phyloP scores from a whole-genome alignment of 2,113 vertebrate species.

The Aspiorhynchus laticeps region DNA sequence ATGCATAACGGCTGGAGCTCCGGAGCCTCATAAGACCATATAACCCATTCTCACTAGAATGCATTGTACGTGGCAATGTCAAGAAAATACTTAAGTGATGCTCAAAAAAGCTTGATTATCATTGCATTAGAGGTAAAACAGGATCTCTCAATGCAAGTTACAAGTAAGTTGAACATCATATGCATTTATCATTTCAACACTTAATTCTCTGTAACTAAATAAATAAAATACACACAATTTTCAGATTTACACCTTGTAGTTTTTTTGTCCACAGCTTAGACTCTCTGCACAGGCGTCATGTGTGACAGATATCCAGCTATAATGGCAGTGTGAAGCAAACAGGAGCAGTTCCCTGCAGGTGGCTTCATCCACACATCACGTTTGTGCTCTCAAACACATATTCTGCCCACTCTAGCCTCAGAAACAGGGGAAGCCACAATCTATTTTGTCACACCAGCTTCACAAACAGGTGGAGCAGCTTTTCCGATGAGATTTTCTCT shows the following conservation, averaged over 20 bases:
- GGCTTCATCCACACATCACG: no score
- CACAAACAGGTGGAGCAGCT: background rate
- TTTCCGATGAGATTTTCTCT: background rate
- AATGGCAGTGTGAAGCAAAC: background rate
- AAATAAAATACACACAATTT: no score
- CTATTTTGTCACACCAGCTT: background rate
- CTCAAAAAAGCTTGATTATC: background rate
- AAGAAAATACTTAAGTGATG: background rate
- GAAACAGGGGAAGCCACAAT: background rate
- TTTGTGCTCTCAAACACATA: background rate
- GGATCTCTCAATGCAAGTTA: no score
- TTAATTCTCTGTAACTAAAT: background rate
- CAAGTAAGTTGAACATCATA: background rate
- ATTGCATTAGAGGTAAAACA: background rate
- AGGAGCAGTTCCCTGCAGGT: background rate
- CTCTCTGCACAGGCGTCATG: background rate
- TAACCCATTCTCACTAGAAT: background rate
- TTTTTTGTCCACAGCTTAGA: background rate
- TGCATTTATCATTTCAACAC: background rate
- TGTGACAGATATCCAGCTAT: background rate
- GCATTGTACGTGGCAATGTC: background rate
- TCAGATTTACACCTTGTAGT: background rate
- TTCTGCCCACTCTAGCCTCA: background rate
- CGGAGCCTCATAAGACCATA: background rate
- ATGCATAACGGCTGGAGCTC: background rate